Evolutionary conservation across 2,888 invertebrate genomes (phyloP).

Genomic region (Macrosiphum euphorbiae): DNA sequence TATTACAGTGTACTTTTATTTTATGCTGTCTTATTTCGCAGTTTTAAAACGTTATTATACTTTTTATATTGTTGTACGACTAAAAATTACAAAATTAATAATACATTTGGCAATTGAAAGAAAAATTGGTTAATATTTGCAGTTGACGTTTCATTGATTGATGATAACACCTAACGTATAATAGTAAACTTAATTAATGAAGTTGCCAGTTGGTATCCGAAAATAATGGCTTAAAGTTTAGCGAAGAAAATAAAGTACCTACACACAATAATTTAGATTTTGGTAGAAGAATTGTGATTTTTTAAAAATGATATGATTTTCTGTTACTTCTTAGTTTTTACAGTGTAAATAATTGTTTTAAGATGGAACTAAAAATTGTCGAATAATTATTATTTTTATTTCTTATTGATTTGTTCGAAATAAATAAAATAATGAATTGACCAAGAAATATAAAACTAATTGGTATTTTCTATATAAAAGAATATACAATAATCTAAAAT

Average conservation of each 20-base stretch:
- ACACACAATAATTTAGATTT: slow-evolving; percentile 41
- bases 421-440: neutral
- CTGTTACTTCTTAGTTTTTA: neutral
- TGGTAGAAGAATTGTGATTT: slow-evolving; percentile 1
- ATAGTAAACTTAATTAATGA: slow-evolving; percentile 56
- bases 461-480: neutral
- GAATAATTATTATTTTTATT: neutral
- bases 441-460: neutral
- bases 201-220: slow-evolving; percentile 47
- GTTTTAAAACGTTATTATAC: neutral
- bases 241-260: slow-evolving; percentile 45
- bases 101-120: slow-evolving; percentile 45
- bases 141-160: slow-evolving; percentile 61
- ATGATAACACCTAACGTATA: slow-evolving; percentile 54
- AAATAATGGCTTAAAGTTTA: slow-evolving; percentile 61
- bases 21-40: neutral
- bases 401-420: neutral
- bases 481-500: neutral
- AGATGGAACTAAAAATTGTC: neutral
- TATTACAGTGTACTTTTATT: neutral
- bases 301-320: neutral
- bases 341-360: neutral
- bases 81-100: slow-evolving; percentile 39
- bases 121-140: slow-evolving; percentile 55
- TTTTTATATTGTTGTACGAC: neutral